Percentiles rank a stretch among this genome's conserved stretches.
Evolutionary conservation across 1,140 invertebrate genomes (phyloP).

Genomic region (Drosophila eugracilis): DNA sequence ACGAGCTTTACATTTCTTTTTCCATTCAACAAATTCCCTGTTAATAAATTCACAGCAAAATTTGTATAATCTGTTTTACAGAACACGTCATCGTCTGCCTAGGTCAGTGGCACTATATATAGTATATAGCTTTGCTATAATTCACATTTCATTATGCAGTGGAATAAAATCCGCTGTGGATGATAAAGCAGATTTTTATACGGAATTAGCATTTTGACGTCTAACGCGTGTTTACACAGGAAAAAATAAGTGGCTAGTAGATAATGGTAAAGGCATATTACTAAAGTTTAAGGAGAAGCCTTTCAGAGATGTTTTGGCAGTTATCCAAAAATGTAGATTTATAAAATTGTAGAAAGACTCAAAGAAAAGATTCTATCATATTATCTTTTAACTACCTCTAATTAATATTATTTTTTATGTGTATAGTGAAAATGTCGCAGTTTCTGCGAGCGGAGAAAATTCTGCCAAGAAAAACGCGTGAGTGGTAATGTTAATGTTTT

Average conservation of each 20-base stretch:
- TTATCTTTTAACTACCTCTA: background rate
- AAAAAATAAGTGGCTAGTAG: no score
- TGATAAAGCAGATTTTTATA: conserved; percentile 60
- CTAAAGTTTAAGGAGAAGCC: no score
- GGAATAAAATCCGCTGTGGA: conserved; percentile 28
- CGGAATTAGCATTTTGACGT: conserved; percentile 50
- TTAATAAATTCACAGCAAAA: conserved; percentile 11
- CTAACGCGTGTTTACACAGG: conserved; percentile 22
- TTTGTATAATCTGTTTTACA: conserved; percentile 52
- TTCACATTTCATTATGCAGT: conserved; percentile 3
- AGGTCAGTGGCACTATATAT: conserved; percentile 58
- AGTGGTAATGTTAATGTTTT: conserved; percentile 6
- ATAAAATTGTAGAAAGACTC: no score
- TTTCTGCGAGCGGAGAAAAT: conserved; percentile 39
- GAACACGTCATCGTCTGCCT: conserved; percentile 58
- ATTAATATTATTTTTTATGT: background rate
- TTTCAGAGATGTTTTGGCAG: no score
- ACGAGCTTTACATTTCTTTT: conserved; percentile 22
- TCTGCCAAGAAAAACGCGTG: conserved; percentile 43
- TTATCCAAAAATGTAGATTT: no score
- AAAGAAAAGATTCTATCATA: no score
- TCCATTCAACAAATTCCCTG: conserved; percentile 45
- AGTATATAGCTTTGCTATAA: conserved; percentile 4
- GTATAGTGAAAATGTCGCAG: conserved; percentile 47
- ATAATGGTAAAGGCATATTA: no score